Evolutionary conservation across 2,113 vertebrate species (phyloP).

Genomic region (Catharus bicknelli): DNA sequence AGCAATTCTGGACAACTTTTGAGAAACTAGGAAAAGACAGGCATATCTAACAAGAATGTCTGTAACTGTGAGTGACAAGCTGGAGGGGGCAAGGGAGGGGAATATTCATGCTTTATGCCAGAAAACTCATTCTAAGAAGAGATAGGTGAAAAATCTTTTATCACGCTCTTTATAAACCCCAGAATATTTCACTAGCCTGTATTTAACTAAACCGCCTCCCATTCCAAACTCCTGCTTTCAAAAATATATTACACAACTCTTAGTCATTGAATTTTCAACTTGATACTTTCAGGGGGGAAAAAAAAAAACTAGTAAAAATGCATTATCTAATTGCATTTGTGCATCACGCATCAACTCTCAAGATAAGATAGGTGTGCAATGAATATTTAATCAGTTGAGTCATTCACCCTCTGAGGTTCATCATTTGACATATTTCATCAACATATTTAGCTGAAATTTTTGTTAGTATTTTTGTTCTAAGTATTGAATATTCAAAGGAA

Average conservation of each 20-base stretch:
- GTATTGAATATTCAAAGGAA: neutral
- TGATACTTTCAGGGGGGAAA: neutral
- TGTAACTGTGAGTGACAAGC: neutral
- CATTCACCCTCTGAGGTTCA: neutral
- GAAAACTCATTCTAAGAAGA: neutral
- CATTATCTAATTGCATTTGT: neutral
- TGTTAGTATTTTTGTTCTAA: neutral
- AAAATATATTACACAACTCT: neutral
- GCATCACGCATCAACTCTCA: neutral
- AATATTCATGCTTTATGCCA: neutral
- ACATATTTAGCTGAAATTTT: neutral
- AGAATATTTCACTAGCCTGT: neutral
- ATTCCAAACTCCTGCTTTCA: neutral
- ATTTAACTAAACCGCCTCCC: neutral
- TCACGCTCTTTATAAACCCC: neutral
- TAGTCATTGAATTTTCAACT: neutral
- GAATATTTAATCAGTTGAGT: neutral
- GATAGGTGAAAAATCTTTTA: neutral
- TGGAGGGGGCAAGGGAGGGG: accelerated
- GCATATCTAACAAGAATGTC: neutral
- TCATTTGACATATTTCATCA: neutral
- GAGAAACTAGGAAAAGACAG: neutral
- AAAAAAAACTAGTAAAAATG: neutral
- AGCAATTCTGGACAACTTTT: neutral
- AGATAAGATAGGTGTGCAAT: neutral